Evolutionary conservation across 1,140 invertebrate species (phyloP), one percentile per base, ranked within the genome.

Genomic region (Pseudomyrmex sp.): DNA sequence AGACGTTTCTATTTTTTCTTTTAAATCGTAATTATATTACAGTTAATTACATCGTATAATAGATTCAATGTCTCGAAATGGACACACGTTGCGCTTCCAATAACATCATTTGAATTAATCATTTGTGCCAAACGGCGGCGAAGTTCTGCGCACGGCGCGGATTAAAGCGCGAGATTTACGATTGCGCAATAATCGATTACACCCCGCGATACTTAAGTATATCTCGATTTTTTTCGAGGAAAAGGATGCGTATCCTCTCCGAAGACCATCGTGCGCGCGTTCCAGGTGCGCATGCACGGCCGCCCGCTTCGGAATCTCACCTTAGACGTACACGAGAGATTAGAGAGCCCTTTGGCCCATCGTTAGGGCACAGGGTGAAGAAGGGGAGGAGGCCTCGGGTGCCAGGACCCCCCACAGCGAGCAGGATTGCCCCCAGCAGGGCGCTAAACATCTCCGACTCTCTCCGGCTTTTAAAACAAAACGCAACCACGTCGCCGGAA

Each of bases 371-470:
- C n/a, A 59, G 76, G 48, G 35, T 35, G 35, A 35, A 35, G 76
- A 77, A 23, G 82, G 74, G 80, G 73, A 69, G 82, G 83, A 82
- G 85, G n/a, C 35, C 59, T 69, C 74, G 87, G 88, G 82, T 88
- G 79, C 72, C 58, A 72, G 74, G 91, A 90, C 92, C 91, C 90
- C 93, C 90, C 88, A 88, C 72, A 62, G 91, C 10, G 93, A 89
- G 88, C 83, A 91, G 90, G 89, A 93, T 93, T 93, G 92, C 90
- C 92, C 92, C 87, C 92, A 93, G 93, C 92, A 91, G 92, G 92
- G 90, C 88, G 92, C 91, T 92, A 93, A 93, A 92, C 92, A 93
- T 93, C 76, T 80, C 85, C 83, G 85, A 89, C 80, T 87, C 75
- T 87, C 75, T 86, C 35, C 73, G 72, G 89, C 85, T 89, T 88